Evolutionary conservation across 2,888 invertebrate genomes (phyloP), one percentile per base, ranked within the genome.

Genomic region (Fragum fragum): DNA sequence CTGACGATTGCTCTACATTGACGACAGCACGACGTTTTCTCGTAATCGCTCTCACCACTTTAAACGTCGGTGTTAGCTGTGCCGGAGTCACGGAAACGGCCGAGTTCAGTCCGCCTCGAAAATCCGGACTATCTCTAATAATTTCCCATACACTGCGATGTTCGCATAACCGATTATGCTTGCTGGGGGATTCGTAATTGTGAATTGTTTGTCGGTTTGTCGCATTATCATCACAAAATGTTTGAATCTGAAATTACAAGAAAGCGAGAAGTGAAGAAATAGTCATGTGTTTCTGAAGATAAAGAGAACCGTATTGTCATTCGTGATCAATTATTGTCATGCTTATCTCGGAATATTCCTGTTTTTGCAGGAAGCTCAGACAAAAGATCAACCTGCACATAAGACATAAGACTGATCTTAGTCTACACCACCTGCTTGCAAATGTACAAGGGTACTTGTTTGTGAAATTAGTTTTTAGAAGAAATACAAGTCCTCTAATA

Each of bases 151-250:
- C 95, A 89, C 96, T 96, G 61, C 95, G 95, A 32, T 96, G 95
- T 76, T 95, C 95, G 91, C 96, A 96, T 28, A 96, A 94, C 42
- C 96, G 95, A 92, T 96, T 96, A 83, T 96, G 96, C 93, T 96
- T 96, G 28, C 96, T 96, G 0, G 96, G 96, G 0, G 96, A 96
- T 81, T 95, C 95, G 5, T 95, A 94, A 90, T 96, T 96, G 93
- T 96, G 96, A 52, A 85, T 59, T 7, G 88, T 85, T 6, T 14
- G 29, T 6, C 68, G 55, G 61, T 90, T 81, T 7, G 68, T 57
- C 0, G 80, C 80, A 61, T 86, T 77, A 66, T 95, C 95, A 89
- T 96, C 96, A 92, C 96, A 96, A 91, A 96, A 96, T 92, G 95
- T 95, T 6, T 95, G 95, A 16, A 96, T 95, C 87, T 94, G 76